These are phyloP conservation scores for Volucella inflata DNA, from an alignment of 2,888 invertebrate species.

Conservation along the genomic window DNA sequence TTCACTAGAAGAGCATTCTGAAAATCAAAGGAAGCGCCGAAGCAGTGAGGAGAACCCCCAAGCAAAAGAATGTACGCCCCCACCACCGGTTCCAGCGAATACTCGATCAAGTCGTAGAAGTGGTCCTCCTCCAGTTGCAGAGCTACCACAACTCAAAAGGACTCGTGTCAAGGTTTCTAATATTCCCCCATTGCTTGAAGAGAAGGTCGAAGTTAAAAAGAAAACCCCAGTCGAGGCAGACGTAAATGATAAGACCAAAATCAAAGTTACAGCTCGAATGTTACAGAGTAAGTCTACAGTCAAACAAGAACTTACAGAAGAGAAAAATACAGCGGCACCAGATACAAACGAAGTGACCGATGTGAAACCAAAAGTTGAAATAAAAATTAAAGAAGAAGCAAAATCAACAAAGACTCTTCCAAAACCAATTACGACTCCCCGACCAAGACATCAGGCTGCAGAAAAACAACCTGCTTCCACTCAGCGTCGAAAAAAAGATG, in stretches of 20 bases:
- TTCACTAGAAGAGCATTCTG: constrained; percentile 23
- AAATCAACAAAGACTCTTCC: constrained; percentile 9
- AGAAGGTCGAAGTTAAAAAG: constrained; percentile 52
- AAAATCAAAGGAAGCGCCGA: constrained; percentile 80
- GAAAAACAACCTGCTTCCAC: constrained; percentile 65
- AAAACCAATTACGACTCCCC: constrained; percentile 14
- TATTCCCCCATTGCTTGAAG: not conserved
- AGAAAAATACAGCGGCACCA: constrained; percentile 25
- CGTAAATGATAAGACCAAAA: constrained; percentile 45
- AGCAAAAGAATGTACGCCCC: constrained; percentile 38
- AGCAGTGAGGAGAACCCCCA: constrained; percentile 78
- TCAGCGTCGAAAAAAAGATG: constrained; percentile 78
- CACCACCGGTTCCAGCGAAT: constrained; percentile 39
- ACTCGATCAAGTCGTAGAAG: constrained; percentile 80
- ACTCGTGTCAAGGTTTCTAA: constrained; percentile 77
- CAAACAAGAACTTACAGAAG: constrained; percentile 38
- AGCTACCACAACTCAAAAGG: constrained; percentile 79
- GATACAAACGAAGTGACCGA: not conserved
- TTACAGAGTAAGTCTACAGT: constrained; percentile 2
- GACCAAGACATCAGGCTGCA: constrained; percentile 61
- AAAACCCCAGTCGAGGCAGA: constrained; percentile 2
- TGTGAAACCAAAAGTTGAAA: constrained; percentile 35
- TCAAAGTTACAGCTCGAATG: not conserved
- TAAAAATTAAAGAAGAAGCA: constrained; percentile 26
- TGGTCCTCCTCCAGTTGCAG: constrained; percentile 78